Conservation (phyloP, 1,140 invertebrate species). For the Magallana ariakensis region DNA sequence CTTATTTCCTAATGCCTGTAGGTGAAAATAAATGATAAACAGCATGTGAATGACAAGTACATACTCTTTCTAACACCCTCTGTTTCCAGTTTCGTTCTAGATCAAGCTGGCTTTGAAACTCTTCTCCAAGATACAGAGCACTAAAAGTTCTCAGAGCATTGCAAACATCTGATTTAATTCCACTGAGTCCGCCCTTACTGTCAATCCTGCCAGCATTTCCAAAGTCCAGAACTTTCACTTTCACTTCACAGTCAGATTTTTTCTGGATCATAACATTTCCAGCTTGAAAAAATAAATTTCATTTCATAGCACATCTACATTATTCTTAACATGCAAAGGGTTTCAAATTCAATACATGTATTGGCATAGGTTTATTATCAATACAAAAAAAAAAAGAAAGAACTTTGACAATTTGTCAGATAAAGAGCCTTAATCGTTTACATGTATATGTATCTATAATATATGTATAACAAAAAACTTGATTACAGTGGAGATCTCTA, state of each 20-base stretch:
- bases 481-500: slow-evolving; percentile 63
- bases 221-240: slow-evolving; percentile 63
- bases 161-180: slow-evolving; percentile 45
- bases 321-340: too few species aligned
- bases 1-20: too few species aligned
- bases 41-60: too few species aligned
- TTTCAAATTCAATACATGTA: too few species aligned
- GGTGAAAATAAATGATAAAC: too few species aligned
- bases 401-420: too few species aligned
- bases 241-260: slow-evolving; percentile 43
- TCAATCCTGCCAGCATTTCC: slow-evolving; percentile 56
- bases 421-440: too few species aligned
- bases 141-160: slow-evolving; percentile 54
- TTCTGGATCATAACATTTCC: slow-evolving; percentile 64
- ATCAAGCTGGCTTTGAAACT: slow-evolving; percentile 32
- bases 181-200: slow-evolving; percentile 41
- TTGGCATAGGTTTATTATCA: too few species aligned
- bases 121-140: slow-evolving; percentile 38
- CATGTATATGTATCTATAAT: too few species aligned
- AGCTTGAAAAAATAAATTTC: slow-evolving; percentile 42
- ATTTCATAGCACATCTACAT: too few species aligned
- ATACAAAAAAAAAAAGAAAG: too few species aligned
- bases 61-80: neutral
- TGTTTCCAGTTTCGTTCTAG: slow-evolving; percentile 19
- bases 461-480: too few species aligned